These are phyloP conservation scores for Monodelphis domestica DNA, from an alignment of 2,797 vertebrate species.

Conservation along the genomic window DNA sequence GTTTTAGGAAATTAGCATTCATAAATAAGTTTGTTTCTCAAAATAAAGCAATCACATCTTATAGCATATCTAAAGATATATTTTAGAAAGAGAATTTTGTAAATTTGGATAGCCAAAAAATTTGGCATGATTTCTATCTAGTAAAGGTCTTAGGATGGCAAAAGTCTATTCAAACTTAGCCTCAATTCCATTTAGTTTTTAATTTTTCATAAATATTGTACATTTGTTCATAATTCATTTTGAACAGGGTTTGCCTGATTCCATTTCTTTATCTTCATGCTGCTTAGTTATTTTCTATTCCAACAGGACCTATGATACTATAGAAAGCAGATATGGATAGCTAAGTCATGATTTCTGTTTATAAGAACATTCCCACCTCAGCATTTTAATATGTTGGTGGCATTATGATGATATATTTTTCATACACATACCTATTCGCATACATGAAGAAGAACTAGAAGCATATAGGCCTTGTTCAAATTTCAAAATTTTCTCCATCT, in stretches of 20 bases:
- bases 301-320: constrained; percentile 61
- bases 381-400: constrained; percentile 57
- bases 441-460: neutral
- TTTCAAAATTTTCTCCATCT: constrained; percentile 41
- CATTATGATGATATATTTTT: neutral
- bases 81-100: constrained; percentile 18
- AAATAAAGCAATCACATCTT: constrained; percentile 5
- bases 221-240: constrained; percentile 41
- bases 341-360: constrained; percentile 74
- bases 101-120: neutral
- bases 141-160: neutral
- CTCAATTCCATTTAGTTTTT: neutral
- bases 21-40: constrained; percentile 38
- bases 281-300: constrained; percentile 71
- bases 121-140: constrained; percentile 11
- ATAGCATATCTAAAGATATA: constrained; percentile 18
- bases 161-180: neutral
- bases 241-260: constrained; percentile 21
- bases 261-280: constrained; percentile 51
- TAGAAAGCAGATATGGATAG: constrained; percentile 69
- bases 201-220: neutral
- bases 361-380: constrained; percentile 64
- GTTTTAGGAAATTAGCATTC: constrained; percentile 32
- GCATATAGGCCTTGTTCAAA: constrained; percentile 44
- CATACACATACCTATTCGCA: neutral